phyloP scores from a whole-genome alignment of 1,140 invertebrate species.

The Orius insidiosus region DNA sequence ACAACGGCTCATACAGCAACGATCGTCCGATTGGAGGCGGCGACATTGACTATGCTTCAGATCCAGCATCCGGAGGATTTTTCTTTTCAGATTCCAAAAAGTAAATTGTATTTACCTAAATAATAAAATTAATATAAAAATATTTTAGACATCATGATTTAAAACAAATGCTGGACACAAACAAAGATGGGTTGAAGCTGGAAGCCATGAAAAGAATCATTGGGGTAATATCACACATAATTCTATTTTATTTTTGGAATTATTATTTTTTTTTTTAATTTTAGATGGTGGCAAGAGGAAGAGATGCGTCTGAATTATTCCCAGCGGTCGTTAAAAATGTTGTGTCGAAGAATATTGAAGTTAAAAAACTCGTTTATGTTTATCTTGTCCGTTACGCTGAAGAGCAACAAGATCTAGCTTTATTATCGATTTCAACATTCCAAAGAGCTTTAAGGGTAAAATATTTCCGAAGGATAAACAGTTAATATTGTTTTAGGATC shows the following conservation, averaged over 20 bases:
- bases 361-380: slow-evolving; percentile 97
- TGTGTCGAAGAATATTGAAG: slow-evolving; percentile 97
- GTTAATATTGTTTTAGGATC: slow-evolving; percentile 56
- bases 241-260: slow-evolving; percentile 13
- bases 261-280: slow-evolving; percentile 23
- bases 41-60: slow-evolving; percentile 51
- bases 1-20: slow-evolving; percentile 42
- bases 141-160: slow-evolving; percentile 69
- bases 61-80: slow-evolving; percentile 78
- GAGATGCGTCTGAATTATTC: slow-evolving; percentile 95
- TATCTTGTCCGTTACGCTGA: slow-evolving; percentile 97
- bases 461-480: too few relatives aligned
- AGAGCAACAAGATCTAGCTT: slow-evolving; percentile 93
- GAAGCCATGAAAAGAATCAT: slow-evolving; percentile 99
- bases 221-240: slow-evolving; percentile 53
- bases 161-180: slow-evolving; percentile 93
- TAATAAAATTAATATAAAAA: background rate
- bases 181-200: slow-evolving; percentile 89
- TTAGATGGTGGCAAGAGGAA: slow-evolving; percentile 94
- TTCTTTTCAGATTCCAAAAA: slow-evolving; percentile 84
- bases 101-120: slow-evolving; percentile 35
- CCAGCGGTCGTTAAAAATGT: slow-evolving; percentile 99
- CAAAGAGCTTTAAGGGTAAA: slow-evolving; percentile 86
- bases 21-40: slow-evolving; percentile 32
- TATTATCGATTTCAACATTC: slow-evolving; percentile 96